Evolutionary conservation across 2,888 invertebrate species (phyloP).

Genomic region (Drosophila maculinotata): DNA sequence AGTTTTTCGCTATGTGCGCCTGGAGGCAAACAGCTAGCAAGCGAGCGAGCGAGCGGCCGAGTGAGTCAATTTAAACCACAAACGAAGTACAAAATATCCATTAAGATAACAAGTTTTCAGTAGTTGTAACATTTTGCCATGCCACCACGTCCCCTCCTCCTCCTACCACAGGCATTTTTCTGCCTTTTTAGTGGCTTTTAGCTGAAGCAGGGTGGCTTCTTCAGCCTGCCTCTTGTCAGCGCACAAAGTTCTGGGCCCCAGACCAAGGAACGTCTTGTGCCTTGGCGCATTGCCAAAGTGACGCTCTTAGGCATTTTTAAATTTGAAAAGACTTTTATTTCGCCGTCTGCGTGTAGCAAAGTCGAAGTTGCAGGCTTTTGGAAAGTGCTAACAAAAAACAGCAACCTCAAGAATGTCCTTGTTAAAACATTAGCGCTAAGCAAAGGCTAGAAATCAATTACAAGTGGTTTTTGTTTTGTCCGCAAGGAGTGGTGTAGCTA

Average conservation of each 20-base stretch:
- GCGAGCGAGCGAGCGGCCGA: constrained; percentile 44
- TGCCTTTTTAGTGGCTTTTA: constrained; percentile 66
- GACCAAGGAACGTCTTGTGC: constrained; percentile 34
- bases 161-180: constrained; percentile 45
- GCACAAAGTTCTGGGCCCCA: constrained; percentile 46
- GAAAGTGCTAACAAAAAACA: constrained; percentile 40
- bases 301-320: constrained; percentile 77
- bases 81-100: constrained; percentile 79
- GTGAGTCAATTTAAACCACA: constrained; percentile 76
- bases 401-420: constrained; percentile 44
- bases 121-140: constrained; percentile 69
- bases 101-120: constrained; percentile 78
- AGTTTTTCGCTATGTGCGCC: constrained; percentile 36
- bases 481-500: constrained; percentile 1
- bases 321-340: constrained; percentile 69
- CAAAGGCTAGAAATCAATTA: constrained; percentile 74
- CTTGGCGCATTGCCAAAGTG: constrained; percentile 72
- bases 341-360: constrained; percentile 37
- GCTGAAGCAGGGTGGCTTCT: constrained; percentile 28
- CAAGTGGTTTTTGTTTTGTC: constrained; percentile 30
- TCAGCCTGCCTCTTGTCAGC: constrained; percentile 52
- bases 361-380: constrained; percentile 17
- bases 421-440: constrained; percentile 57
- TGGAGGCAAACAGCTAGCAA: constrained; percentile 37
- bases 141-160: neutral